These are phyloP conservation scores for Telmatherina bonti DNA, from an alignment of 2,797 vertebrate species.

Conservation along the genomic window DNA sequence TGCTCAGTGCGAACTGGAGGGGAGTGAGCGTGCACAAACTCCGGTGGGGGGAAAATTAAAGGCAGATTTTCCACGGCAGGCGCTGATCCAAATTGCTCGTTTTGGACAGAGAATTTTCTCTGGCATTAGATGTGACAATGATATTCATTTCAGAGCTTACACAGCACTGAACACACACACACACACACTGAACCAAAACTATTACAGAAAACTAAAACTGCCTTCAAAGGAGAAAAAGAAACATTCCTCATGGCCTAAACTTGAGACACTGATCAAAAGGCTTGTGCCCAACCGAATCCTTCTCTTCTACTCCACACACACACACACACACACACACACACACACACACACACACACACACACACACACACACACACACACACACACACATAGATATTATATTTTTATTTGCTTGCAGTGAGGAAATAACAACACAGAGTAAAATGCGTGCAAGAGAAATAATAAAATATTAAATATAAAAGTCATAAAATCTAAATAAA, in stretches of 20 bases:
- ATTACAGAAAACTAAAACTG: constrained; percentile 74
- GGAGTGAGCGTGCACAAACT: constrained; percentile 41
- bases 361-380: no score
- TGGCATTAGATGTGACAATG: constrained; percentile 83
- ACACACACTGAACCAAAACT: constrained; percentile 63
- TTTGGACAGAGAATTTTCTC: constrained; percentile 80
- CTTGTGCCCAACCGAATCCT: constrained; percentile 29
- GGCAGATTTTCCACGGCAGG: constrained; percentile 79
- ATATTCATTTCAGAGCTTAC: constrained; percentile 77
- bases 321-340: constrained; percentile 10
- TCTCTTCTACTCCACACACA: constrained; percentile 1
- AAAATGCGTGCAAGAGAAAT: no score
- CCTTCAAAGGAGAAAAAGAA: constrained; percentile 72
- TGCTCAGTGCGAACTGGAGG: constrained; percentile 20
- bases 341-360: no score
- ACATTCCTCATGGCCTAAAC: constrained; percentile 59
- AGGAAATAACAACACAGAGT: no score
- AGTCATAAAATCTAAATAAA: no score
- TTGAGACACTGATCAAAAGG: constrained; percentile 67
- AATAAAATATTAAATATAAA: no score
- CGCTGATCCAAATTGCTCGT: constrained; percentile 74
- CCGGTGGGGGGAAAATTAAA: constrained; percentile 77
- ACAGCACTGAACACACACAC: constrained; percentile 43
- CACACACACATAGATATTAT: no score
- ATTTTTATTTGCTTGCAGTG: no score